Evolutionary conservation across 2,797 vertebrate species (phyloP).

Genomic region (Chrosomus eos): DNA sequence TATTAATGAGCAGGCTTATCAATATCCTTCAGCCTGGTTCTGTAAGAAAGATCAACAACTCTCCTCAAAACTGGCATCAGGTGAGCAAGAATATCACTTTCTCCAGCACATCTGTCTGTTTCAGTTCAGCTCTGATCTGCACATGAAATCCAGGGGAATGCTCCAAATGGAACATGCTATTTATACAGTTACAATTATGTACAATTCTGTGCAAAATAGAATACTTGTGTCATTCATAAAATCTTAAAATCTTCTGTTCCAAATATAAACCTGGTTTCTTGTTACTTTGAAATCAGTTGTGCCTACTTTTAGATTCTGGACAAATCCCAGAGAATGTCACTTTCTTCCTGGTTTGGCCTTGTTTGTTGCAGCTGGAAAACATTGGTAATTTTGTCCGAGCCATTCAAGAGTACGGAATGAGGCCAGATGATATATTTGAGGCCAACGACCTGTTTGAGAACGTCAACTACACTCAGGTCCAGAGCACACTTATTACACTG

Average conservation of each 20-base stretch:
- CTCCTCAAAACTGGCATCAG: slow-evolving; percentile 92
- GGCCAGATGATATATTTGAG: slow-evolving; percentile 91
- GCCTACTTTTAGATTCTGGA: slow-evolving; percentile 31
- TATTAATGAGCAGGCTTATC: slow-evolving; percentile 81
- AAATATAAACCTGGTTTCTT: slow-evolving; percentile 34
- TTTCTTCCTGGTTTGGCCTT: slow-evolving; percentile 2
- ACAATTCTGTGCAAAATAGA: not conserved
- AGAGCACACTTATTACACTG: slow-evolving; percentile 88
- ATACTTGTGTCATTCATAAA: slow-evolving; percentile 21
- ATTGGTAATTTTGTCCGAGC: slow-evolving; percentile 92
- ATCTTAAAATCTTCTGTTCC: slow-evolving; percentile 16
- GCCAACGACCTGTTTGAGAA: slow-evolving; percentile 98
- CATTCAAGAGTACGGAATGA: slow-evolving; percentile 90
- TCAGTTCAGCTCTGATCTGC: not conserved
- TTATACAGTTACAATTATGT: not conserved
- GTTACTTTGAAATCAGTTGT: not conserved
- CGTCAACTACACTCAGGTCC: slow-evolving; percentile 93
- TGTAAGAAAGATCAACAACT: slow-evolving; percentile 88
- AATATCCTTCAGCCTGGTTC: slow-evolving; percentile 92
- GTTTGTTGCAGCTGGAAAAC: slow-evolving; percentile 88
- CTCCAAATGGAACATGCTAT: not conserved
- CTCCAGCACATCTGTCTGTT: not conserved
- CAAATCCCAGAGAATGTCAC: slow-evolving; percentile 25
- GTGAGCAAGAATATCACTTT: slow-evolving; percentile 64
- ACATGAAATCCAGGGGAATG: not conserved